Evolutionary conservation across 1,140 invertebrate species (phyloP).

Genomic region (Leucophenga varia): DNA sequence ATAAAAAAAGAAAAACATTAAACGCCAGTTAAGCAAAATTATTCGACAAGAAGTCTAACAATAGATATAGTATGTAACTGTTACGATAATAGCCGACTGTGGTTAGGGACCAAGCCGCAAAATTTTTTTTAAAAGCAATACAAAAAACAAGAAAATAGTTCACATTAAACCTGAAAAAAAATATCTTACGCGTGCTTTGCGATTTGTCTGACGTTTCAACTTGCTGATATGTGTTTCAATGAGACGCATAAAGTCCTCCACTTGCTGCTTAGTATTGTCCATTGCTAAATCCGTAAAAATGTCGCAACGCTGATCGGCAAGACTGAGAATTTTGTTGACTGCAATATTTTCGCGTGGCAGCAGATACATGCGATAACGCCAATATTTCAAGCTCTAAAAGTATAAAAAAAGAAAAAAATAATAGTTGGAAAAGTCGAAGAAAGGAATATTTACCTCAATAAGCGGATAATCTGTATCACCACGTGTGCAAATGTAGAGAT

Average conservation of each 20-base stretch:
- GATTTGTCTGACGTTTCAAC: slow-evolving; percentile 69
- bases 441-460: slow-evolving; percentile 73
- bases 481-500: slow-evolving; percentile 92
- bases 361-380: slow-evolving; percentile 88
- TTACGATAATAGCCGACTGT: slow-evolving; percentile 10
- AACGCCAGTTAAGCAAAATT: slow-evolving; percentile 7
- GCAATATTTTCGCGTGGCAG: slow-evolving; percentile 74
- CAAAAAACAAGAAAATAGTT: slow-evolving; percentile 23
- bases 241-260: slow-evolving; percentile 80
- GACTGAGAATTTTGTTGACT: slow-evolving; percentile 70
- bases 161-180: slow-evolving; percentile 3
- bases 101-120: slow-evolving; percentile 4
- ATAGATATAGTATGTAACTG: slow-evolving; percentile 14
- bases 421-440: too few species aligned
- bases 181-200: slow-evolving; percentile 47
- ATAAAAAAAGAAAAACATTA: neutral
- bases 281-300: slow-evolving; percentile 68
- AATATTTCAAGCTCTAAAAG: slow-evolving; percentile 82
- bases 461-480: slow-evolving; percentile 88
- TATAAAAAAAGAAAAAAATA: slow-evolving; percentile 22
- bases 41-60: too few species aligned
- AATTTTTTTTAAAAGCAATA: slow-evolving; percentile 22
- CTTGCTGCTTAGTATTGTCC: slow-evolving; percentile 67
- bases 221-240: slow-evolving; percentile 88
- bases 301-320: slow-evolving; percentile 73